phyloP scores from a whole-genome alignment of 2,888 invertebrate genomes.

The Aradus depressus region DNA sequence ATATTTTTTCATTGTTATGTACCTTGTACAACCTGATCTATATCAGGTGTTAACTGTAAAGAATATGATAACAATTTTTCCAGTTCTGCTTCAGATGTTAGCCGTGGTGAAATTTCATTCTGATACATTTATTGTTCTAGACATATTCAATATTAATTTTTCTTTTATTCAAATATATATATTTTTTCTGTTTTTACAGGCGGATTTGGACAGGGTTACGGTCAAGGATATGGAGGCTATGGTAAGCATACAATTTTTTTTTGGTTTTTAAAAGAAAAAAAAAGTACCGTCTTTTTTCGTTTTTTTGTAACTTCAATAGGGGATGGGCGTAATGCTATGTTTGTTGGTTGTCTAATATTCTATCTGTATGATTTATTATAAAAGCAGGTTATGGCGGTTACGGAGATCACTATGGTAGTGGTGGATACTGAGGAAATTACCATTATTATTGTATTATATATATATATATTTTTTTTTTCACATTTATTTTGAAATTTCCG shows the following conservation, averaged over 20 bases:
- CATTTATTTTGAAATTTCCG: too few relatives aligned
- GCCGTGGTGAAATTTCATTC: slow-evolving; percentile 3
- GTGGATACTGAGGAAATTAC: slow-evolving; percentile 52
- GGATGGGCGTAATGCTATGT: not conserved
- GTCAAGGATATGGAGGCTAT: slow-evolving; percentile 52
- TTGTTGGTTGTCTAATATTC: slow-evolving; percentile 3
- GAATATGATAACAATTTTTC: too few relatives aligned
- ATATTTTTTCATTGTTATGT: too few relatives aligned
- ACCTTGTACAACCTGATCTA: too few relatives aligned
- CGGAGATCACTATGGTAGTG: slow-evolving; percentile 44
- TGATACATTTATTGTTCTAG: not conserved
- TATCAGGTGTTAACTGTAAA: too few relatives aligned
- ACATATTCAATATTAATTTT: not conserved
- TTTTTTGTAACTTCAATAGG: not conserved
- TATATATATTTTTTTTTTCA: too few relatives aligned
- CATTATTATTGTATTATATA: too few relatives aligned
- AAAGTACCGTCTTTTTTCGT: not conserved
- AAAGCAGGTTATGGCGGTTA: slow-evolving; percentile 44
- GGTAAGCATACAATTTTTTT: slow-evolving; percentile 36
- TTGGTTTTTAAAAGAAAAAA: not conserved
- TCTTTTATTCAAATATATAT: not conserved
- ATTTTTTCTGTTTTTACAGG: slow-evolving; percentile 23
- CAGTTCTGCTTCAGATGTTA: slow-evolving; percentile 14
- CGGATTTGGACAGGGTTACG: slow-evolving; percentile 47
- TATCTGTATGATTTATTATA: not conserved